A percentile compares a stretch with the other conserved stretches of the same genome.
These are phyloP conservation scores for Mustelus asterias DNA, from an alignment of 2,113 vertebrate genomes.

Conservation along the genomic window DNA sequence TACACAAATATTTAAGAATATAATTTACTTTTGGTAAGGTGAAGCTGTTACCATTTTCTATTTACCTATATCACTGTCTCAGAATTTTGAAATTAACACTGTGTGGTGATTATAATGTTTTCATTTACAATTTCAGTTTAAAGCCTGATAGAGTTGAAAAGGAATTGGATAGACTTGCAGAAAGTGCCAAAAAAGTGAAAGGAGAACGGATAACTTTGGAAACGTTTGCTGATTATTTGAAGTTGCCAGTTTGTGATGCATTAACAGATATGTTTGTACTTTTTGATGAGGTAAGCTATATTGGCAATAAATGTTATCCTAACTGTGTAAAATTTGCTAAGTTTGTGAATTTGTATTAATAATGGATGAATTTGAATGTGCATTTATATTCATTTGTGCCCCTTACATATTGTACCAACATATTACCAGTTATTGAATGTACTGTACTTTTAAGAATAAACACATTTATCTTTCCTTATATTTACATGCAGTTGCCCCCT, in stretches of 20 bases:
- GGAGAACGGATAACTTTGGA: conserved; percentile 59
- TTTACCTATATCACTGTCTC: too few species aligned
- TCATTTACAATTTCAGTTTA: conserved; percentile 55
- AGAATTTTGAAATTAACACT: background rate
- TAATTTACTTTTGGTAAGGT: background rate
- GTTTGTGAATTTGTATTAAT: background rate
- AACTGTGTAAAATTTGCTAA: background rate
- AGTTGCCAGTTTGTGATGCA: conserved; percentile 65
- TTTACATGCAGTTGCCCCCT: background rate
- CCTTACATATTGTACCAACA: background rate
- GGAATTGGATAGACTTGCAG: conserved; percentile 67
- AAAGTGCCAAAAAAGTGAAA: conserved; percentile 58
- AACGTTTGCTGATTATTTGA: conserved; percentile 73
- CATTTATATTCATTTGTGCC: background rate
- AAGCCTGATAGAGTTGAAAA: conserved; percentile 74
- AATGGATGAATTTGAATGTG: background rate
- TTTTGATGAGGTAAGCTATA: conserved; percentile 78
- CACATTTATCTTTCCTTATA: background rate
- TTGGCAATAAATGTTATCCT: conserved; percentile 29
- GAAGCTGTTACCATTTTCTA: background rate
- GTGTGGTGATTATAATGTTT: background rate
- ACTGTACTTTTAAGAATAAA: background rate
- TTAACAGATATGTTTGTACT: conserved; percentile 78
- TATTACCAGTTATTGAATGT: background rate
- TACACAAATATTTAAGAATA: background rate